phyloP scores from a whole-genome alignment of 2,113 vertebrate species.

The Pituophis catenifer region DNA sequence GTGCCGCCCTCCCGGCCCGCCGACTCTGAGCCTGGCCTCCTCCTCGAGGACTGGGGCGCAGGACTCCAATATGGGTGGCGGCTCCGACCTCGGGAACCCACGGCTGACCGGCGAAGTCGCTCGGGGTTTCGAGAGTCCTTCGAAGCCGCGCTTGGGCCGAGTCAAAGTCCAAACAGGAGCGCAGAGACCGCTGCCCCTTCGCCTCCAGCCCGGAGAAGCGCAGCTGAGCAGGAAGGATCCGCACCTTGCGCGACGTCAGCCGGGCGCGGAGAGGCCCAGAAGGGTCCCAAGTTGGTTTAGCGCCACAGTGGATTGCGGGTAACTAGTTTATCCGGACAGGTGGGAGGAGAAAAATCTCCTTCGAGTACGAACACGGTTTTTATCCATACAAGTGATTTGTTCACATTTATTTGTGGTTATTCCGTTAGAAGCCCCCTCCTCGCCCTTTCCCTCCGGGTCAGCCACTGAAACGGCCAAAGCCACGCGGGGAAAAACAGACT shows the following conservation, averaged over 20 bases:
- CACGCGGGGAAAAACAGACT: not conserved
- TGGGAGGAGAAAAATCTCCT: not conserved
- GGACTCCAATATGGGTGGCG: not conserved
- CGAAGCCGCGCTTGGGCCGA: not conserved
- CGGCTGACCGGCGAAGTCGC: not conserved
- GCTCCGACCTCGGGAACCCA: not conserved
- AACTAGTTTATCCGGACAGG: not conserved
- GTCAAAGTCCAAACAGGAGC: not conserved
- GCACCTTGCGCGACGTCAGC: not conserved
- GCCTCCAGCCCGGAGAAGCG: not conserved
- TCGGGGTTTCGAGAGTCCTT: not conserved
- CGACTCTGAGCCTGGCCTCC: not conserved
- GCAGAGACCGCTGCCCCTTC: not conserved
- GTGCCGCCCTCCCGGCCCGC: not conserved
- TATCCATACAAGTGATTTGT: not conserved
- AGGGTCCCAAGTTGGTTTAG: not conserved
- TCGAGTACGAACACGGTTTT: not conserved
- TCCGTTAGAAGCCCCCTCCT: not conserved
- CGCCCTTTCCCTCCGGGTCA: not conserved
- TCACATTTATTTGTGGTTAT: not conserved
- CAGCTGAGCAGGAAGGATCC: not conserved
- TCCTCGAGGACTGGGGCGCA: not conserved
- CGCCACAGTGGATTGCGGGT: accelerated
- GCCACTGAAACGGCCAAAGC: not conserved
- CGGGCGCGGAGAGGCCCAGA: not conserved